Base-by-base conservation (phyloP, 2,113 vertebrate genomes). In the Rhinopomastus cyanomelas region DNA sequence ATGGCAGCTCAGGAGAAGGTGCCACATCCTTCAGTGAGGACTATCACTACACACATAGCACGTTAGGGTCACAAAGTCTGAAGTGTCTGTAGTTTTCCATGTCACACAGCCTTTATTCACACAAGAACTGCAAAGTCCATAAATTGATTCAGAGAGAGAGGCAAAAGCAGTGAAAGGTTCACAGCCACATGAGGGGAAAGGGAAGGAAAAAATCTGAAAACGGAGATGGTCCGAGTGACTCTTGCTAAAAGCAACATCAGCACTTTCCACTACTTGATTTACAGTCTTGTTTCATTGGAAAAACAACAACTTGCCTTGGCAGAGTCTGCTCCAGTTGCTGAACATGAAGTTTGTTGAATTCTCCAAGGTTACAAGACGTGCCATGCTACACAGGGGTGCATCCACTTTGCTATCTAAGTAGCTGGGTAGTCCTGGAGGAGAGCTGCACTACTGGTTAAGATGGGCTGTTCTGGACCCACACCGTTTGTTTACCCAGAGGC, bases 301-400 rank as follows among this genome's bases (percentile, higher is more conserved):
- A 95, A 96, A 46, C 81, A 29, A 91, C 88, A 93, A 73, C 92
- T 90, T 80, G 85, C 78, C 74, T 79, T 85, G 86, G 88, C 88
- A 93, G 93, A 91, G 88, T 94, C 86, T 85, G 71, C 81, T 81
- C 71, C 82, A 42, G 11, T 80, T 52, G 81, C 86, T 52, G 88
- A 92, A 92, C 26, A 21, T 95, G 93, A 95, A 60, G 94, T 90
- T 95, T 94, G 67, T 71, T 92, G 73, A 89, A 88, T 48, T 93
- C 91, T 69, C 69, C 22, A 11, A 71, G 71, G 74, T 90, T 95
- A 51, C 69, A 81, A 80, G 71, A 87, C 1, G 6, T 64, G 59
- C n/a, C 9, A 67, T 1, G 11, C 68, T 60, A 66, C 75, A 94
- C 92, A 90, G 72, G 80, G 42, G 29, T 30, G 29, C 12, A 90